Evolutionary conservation across 2,797 vertebrate genomes (phyloP).

Genomic region (Sebastes itinus): DNA sequence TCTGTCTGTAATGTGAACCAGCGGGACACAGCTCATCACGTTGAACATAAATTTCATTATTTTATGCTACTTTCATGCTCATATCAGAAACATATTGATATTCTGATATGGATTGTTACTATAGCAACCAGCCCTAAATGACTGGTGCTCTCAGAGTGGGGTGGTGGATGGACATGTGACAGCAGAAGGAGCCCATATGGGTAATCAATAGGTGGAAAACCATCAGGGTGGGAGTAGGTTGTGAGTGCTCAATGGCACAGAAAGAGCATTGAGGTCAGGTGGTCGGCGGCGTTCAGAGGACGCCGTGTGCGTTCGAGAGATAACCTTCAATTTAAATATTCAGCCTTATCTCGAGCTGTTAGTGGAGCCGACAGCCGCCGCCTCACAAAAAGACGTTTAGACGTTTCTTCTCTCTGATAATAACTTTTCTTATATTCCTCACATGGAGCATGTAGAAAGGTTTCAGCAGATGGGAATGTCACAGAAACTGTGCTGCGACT

Average conservation of each 20-base stretch:
- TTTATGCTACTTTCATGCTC: not conserved
- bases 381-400: not conserved
- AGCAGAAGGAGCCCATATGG: constrained; percentile 15
- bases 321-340: constrained; percentile 63
- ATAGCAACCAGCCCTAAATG: not conserved
- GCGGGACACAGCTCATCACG: not conserved
- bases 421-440: not conserved
- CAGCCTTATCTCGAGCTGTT: constrained; percentile 58
- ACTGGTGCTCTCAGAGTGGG: not conserved
- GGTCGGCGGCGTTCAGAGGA: not conserved
- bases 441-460: not conserved
- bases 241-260: not conserved
- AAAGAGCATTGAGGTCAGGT: constrained; percentile 17
- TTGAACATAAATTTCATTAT: not conserved
- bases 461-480: not conserved
- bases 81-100: not conserved
- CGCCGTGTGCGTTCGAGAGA: constrained; percentile 54
- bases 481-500: not conserved
- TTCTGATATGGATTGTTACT: not conserved
- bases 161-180: constrained; percentile 12
- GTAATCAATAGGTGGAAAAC: constrained; percentile 74
- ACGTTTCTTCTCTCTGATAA: not conserved
- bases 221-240: not conserved
- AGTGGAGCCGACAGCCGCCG: constrained; percentile 25
- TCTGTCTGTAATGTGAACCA: not conserved